Percentiles rank a stretch among this genome's conserved stretches.
phyloP scores from a whole-genome alignment of 2,113 vertebrate genomes.

The Bos indicus region DNA sequence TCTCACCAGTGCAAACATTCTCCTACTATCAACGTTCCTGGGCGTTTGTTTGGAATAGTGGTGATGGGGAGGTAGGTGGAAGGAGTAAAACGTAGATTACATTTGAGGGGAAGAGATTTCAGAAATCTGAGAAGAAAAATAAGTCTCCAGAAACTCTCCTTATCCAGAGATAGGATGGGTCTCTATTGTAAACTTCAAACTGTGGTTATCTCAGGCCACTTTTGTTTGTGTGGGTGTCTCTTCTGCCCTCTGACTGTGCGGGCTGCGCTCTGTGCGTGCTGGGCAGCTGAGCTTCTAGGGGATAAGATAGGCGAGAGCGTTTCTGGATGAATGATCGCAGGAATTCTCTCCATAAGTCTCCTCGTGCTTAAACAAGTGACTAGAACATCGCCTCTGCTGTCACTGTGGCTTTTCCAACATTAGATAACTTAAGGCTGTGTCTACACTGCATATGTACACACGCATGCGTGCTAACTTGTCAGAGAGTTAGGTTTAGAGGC shows the following conservation, averaged over 20 bases:
- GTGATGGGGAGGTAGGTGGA: neutral
- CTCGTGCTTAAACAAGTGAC: neutral
- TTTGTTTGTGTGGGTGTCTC: neutral
- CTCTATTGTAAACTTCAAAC: constrained; percentile 28
- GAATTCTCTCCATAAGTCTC: neutral
- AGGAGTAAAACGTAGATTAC: neutral
- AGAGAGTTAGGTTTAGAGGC: neutral
- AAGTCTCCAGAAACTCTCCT: neutral
- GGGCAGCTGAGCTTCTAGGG: neutral
- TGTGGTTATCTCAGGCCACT: constrained; percentile 12
- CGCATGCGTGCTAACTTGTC: neutral
- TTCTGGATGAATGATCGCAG: neutral
- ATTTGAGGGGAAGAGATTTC: constrained; percentile 21
- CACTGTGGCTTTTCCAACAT: neutral
- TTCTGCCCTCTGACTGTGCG: neutral
- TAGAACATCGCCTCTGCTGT: neutral
- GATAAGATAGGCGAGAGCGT: neutral
- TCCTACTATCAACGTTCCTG: constrained; percentile 29
- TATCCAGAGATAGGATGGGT: constrained; percentile 30
- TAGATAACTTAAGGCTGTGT: neutral
- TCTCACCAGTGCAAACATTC: neutral
- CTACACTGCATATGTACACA: neutral
- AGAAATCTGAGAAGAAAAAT: constrained; percentile 42
- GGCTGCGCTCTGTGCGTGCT: neutral
- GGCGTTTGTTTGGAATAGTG: constrained; percentile 52